Evolutionary conservation across 2,888 invertebrate species (phyloP).

Genomic region (Eulithis prunata): DNA sequence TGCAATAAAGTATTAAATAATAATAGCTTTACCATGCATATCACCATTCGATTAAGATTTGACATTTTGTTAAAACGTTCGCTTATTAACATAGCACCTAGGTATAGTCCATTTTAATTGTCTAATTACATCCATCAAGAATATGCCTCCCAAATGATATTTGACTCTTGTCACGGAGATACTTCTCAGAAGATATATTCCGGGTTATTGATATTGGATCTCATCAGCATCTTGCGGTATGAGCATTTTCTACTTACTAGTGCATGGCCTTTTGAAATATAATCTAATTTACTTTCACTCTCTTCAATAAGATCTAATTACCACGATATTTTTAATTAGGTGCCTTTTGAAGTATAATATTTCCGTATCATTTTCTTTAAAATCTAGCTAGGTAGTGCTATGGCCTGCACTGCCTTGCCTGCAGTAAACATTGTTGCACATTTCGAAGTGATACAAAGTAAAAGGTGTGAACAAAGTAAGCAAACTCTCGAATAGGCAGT

Average conservation of each 20-base stretch:
- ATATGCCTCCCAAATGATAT: not conserved
- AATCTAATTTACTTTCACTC: slow-evolving; percentile 63
- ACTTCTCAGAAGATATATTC: slow-evolving; percentile 55
- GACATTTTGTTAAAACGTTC: not conserved
- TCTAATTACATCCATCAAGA: not conserved
- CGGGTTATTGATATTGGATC: slow-evolving; percentile 70
- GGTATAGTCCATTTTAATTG: too few relatives aligned
- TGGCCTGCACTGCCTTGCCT: too few relatives aligned
- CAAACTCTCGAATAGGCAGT: slow-evolving; percentile 57
- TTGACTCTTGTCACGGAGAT: slow-evolving; percentile 33
- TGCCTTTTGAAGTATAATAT: not conserved
- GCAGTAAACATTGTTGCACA: not conserved
- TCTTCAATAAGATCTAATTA: slow-evolving; percentile 40
- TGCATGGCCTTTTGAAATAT: slow-evolving; percentile 63
- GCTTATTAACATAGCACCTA: not conserved
- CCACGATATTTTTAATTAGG: not conserved
- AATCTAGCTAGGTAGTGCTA: too few relatives aligned
- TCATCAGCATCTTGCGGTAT: slow-evolving; percentile 58
- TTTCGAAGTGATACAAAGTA: slow-evolving; percentile 60
- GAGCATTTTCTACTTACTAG: slow-evolving; percentile 71
- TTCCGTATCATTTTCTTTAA: not conserved
- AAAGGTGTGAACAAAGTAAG: slow-evolving; percentile 67
- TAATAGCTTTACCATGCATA: too few relatives aligned
- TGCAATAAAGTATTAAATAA: too few relatives aligned
- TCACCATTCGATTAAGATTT: too few relatives aligned